Conservation (phyloP, 2,888 invertebrate genomes). For the Graphium colonna region DNA sequence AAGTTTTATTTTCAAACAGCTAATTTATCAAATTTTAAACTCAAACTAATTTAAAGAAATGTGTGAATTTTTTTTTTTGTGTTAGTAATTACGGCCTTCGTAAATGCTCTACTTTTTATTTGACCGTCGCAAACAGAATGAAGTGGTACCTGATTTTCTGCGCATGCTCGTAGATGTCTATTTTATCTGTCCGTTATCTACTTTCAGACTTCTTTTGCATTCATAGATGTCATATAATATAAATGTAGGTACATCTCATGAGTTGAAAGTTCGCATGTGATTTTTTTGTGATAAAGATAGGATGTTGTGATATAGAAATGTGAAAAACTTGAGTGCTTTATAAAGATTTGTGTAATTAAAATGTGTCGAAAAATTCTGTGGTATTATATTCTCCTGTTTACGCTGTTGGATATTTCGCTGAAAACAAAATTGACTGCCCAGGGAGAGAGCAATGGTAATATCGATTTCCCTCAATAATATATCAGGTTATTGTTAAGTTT, state of each 20-base stretch:
- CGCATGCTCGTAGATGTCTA: neutral
- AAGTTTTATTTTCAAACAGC: too few species aligned
- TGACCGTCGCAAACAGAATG: too few species aligned
- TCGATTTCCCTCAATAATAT: constrained; percentile 49
- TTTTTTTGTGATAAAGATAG: constrained; percentile 35
- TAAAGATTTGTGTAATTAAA: constrained; percentile 46
- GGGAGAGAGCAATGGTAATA: constrained; percentile 87
- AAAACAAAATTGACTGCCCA: constrained; percentile 85
- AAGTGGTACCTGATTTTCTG: too few species aligned
- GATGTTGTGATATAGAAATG: constrained; percentile 57
- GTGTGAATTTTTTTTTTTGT: too few species aligned
- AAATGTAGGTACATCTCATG: constrained; percentile 29
- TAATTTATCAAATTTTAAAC: too few species aligned
- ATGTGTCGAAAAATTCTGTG: constrained; percentile 81
- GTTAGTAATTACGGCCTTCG: too few species aligned
- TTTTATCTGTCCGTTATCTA: constrained; percentile 10
- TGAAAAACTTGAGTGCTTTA: constrained; percentile 52
- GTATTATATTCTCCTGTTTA: constrained; percentile 84
- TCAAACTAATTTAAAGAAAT: too few species aligned
- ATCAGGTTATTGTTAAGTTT: too few species aligned
- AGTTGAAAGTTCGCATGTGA: constrained; percentile 31
- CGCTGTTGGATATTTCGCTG: constrained; percentile 83
- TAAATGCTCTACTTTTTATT: too few species aligned
- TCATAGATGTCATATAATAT: constrained; percentile 7
- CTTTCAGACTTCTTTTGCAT: constrained; percentile 13